Evolutionary conservation across 2,888 invertebrate genomes (phyloP).

Genomic region (Diarsia mendica): DNA sequence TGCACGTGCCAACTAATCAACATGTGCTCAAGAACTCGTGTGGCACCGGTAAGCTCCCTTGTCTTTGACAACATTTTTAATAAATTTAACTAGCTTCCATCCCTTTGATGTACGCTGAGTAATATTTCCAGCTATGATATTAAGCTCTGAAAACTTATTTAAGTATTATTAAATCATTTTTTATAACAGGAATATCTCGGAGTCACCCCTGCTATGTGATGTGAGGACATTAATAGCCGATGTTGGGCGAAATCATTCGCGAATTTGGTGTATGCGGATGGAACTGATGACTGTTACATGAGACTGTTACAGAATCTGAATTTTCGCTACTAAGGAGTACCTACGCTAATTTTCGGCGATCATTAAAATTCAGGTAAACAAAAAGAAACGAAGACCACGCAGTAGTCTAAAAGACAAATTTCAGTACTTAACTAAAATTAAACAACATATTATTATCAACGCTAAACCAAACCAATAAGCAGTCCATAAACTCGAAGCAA

Average conservation of each 20-base stretch:
- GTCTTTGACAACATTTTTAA: slow-evolving; percentile 61
- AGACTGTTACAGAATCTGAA: slow-evolving; percentile 25
- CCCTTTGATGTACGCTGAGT: slow-evolving; percentile 43
- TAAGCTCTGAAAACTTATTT: slow-evolving; percentile 34
- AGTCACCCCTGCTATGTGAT: slow-evolving; percentile 20
- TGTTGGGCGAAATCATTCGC: slow-evolving; percentile 34
- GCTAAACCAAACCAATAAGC: slow-evolving; percentile 45
- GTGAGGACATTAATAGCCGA: slow-evolving; percentile 1
- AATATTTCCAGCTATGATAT: slow-evolving; percentile 19
- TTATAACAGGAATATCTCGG: slow-evolving; percentile 14
- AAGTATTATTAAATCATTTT: slow-evolving; percentile 29
- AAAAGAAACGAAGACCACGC: background rate
- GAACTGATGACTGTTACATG: slow-evolving; percentile 29
- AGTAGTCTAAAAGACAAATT: background rate
- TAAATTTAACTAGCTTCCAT: slow-evolving; percentile 51
- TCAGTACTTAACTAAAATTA: slow-evolving; percentile 3
- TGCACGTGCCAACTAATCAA: slow-evolving; percentile 71
- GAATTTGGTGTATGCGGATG: slow-evolving; percentile 14
- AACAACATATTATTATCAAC: slow-evolving; percentile 12
- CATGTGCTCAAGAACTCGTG: slow-evolving; percentile 68
- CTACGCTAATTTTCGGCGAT: background rate
- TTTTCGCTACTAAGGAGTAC: background rate
- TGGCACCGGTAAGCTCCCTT: slow-evolving; percentile 50
- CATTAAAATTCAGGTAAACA: background rate
- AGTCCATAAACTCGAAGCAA: slow-evolving; percentile 34